These are phyloP conservation scores for Cydia pomonella DNA, from an alignment of 1,140 invertebrate species.

Conservation along the genomic window DNA sequence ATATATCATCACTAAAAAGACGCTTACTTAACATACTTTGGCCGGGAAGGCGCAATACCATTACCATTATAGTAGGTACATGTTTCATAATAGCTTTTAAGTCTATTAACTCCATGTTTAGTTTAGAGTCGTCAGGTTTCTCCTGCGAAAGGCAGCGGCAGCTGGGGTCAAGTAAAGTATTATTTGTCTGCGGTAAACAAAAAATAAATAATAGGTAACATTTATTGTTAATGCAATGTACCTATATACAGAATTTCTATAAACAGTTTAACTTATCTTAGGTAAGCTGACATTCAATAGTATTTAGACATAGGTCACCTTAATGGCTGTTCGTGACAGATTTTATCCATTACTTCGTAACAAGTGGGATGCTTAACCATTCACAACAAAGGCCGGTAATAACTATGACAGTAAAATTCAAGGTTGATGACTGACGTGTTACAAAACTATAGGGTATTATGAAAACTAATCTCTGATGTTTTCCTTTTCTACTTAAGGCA, in stretches of 20 bases:
- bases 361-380: slow-evolving; percentile 7
- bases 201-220: neutral
- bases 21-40: neutral
- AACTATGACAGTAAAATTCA: slow-evolving; percentile 21
- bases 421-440: slow-evolving; percentile 9
- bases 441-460: slow-evolving; percentile 19
- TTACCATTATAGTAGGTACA: neutral
- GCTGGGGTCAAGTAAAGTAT: neutral
- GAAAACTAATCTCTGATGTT: slow-evolving; percentile 12
- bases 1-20: too few species aligned
- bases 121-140: neutral
- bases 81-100: neutral
- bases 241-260: neutral
- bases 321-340: slow-evolving; percentile 24
- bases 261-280: neutral
- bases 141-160: neutral
- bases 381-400: slow-evolving; percentile 20
- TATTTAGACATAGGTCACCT: slow-evolving; percentile 6
- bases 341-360: slow-evolving; percentile 23
- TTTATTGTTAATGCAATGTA: neutral
- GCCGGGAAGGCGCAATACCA: neutral
- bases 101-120: neutral
- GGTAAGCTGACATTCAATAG: neutral
- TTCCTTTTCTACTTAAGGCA: slow-evolving; percentile 11
- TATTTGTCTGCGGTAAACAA: neutral